Evolutionary conservation across 2,888 invertebrate genomes (phyloP).

Genomic region (Schizaphis graminum): DNA sequence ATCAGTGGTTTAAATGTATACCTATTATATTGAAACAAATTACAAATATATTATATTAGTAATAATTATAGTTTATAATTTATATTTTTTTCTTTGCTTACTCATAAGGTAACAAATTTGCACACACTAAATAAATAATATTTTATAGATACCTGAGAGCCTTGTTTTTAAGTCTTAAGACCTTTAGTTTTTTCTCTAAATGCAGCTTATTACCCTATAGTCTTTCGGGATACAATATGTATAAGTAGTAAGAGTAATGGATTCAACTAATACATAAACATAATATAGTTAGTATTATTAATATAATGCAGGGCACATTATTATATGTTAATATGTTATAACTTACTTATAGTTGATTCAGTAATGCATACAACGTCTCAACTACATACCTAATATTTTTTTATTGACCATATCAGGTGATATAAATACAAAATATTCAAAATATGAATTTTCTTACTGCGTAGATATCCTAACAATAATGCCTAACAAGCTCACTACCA

Average conservation of each 20-base stretch:
- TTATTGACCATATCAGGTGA: background rate
- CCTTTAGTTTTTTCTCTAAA: background rate
- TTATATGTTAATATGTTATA: background rate
- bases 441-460: background rate
- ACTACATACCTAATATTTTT: background rate
- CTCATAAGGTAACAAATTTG: background rate
- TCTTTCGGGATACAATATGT: background rate
- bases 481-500: background rate
- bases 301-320: background rate
- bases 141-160: background rate
- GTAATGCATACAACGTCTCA: background rate
- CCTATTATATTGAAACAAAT: too few species aligned
- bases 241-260: background rate
- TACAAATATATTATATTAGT: background rate
- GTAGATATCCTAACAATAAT: background rate
- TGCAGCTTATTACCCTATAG: background rate
- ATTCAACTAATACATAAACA: background rate
- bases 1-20: background rate
- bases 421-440: background rate
- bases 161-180: background rate
- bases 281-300: background rate
- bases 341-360: background rate
- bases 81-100: background rate
- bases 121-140: background rate
- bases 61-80: background rate